Conservation (phyloP, 2,797 vertebrate genomes). For the Podarcis lilfordi region DNA sequence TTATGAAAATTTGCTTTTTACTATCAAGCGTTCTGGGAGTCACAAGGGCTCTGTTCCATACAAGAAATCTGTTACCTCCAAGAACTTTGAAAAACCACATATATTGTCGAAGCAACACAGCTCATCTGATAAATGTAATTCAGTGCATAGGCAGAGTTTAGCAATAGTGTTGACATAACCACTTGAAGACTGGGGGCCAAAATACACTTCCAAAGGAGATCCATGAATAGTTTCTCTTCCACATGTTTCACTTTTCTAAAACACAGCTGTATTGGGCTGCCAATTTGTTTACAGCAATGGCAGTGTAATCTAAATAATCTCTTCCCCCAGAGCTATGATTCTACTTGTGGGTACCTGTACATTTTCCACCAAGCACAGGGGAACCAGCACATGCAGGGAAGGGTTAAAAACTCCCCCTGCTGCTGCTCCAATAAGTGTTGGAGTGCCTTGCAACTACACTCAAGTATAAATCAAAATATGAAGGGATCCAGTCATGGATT, state of each 20-base stretch:
- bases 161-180: not conserved
- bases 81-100: slow-evolving; percentile 20
- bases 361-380: not conserved
- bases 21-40: slow-evolving; percentile 28
- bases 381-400: not conserved
- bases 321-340: not conserved
- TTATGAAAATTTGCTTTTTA: slow-evolving; percentile 41
- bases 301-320: not conserved
- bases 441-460: too few relatives aligned
- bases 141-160: not conserved
- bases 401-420: not conserved
- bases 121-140: not conserved
- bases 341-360: too few relatives aligned
- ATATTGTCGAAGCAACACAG: not conserved
- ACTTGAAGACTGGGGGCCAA: not conserved
- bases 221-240: too few relatives aligned
- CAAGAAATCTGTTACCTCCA: slow-evolving; percentile 18
- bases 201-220: not conserved
- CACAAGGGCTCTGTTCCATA: slow-evolving; percentile 27
- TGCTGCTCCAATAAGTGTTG: not conserved
- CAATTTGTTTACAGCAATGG: not conserved
- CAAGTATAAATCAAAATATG: not conserved
- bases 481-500: not conserved
- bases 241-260: too few relatives aligned
- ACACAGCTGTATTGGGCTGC: not conserved